Evolutionary conservation across 2,797 vertebrate species (phyloP), one percentile per base, ranked within the genome.

Genomic region (Danionella dracula): DNA sequence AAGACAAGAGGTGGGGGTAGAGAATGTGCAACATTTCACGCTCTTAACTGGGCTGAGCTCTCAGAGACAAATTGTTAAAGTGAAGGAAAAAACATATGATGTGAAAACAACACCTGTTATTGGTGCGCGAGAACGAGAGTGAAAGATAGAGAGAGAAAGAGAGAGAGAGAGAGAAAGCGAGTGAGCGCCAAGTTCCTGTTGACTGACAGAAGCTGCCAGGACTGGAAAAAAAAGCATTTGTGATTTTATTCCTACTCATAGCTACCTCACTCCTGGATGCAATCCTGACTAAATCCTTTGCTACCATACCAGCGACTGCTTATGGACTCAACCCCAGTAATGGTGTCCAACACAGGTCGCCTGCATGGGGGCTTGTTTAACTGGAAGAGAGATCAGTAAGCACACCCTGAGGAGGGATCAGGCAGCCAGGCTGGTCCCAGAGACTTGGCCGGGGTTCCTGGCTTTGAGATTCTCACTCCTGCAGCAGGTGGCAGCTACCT

Each of bases 101-200:
- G 73, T 66, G 73, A 71, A 73, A 68, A 75, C 74, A 78, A 69
- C 76, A 78, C 76, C 76, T 78, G 76, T 75, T 78, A 75, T 75
- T 71, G 51, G 75, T 73, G 32, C 72, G 55, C 63, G 69, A 68
- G 49, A n/a, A n/a, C n/a, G n/a, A n/a, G n/a, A n/a, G n/a, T n/a
- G n/a, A n/a, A n/a, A n/a, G n/a, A n/a, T n/a, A n/a, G n/a, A n/a
- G n/a, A n/a, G n/a, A n/a, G n/a, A n/a, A n/a, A n/a, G n/a, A n/a
- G n/a, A n/a, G n/a, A n/a, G n/a, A n/a, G n/a, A n/a, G n/a, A n/a
- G n/a, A n/a, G n/a, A n/a, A n/a, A n/a, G n/a, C 44, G 65, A 57
- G 57, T n/a, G 46, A 61, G 57, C 40, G 75, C 71, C 60, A 73
- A 73, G 71, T 72, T 76, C 67, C 64, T 74, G 71, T 67, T 74